Evolutionary conservation across 2,888 invertebrate species (phyloP), one percentile per base, ranked within the genome.

Genomic region (Chaetoderma sp.): DNA sequence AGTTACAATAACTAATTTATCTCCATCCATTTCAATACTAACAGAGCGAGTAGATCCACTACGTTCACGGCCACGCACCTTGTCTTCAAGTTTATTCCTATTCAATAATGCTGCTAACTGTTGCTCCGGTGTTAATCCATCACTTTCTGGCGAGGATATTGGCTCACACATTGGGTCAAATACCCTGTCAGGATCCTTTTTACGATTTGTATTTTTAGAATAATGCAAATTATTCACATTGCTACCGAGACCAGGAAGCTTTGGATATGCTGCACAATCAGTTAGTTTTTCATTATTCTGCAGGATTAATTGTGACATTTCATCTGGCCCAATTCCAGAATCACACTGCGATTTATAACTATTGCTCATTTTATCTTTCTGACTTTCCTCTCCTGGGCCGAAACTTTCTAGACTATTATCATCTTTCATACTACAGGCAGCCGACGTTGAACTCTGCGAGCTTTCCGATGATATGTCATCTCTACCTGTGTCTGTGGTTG

Each of bases 1-100:
- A 45, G 81, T 83, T 1, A 83, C 81, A 8, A 86, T 84, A 28
- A 82, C 81, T 28, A 87, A 77, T 56, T 82, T 82, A 68, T 87
- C 87, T 16, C 86, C 87, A 16, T 84, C 83, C 83, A 87, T 86
- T 73, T 86, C 86, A 36, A 86, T 85, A 64, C 83, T 84, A 21
- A 85, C 75, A n/a, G 80, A 77, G 49, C 71, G 76, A 65, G 72
- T 76, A 5, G 77, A 77, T 58, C 75, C 76, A 16, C 63, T 67
- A 36, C 75, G 69, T 25, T 79, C 75, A 36, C 70, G 70, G 16
- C 74, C 64, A 6, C 39, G 30, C 23, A 59, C 25, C 57, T 74
- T 77, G 5, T 77, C 67, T 49, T 74, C 75, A 1, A 78, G 72
- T 67, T 79, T 80, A 65, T 80, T 75, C 55, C 78, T 72, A 55